phyloP scores from a whole-genome alignment of 2,113 vertebrate genomes.

The Aleadryas rufinucha region DNA sequence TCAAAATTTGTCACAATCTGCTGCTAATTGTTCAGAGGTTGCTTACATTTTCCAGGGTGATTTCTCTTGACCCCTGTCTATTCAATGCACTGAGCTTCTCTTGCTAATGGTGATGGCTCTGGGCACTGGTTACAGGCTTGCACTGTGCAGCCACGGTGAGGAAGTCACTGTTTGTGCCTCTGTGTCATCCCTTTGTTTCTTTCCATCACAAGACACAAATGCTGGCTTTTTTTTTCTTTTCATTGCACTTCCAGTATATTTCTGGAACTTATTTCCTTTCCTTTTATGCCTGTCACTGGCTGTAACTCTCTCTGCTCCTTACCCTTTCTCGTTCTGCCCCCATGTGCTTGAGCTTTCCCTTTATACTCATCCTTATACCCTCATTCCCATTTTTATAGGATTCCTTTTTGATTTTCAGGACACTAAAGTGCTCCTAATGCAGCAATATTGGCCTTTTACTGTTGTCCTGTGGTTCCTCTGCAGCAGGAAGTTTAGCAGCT shows the following conservation, averaged over 20 bases:
- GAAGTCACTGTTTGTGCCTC: background rate
- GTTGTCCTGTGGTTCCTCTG: background rate
- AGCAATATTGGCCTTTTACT: conserved; percentile 17
- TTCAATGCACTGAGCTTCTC: background rate
- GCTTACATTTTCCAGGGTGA: background rate
- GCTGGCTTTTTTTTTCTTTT: background rate
- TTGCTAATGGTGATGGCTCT: accelerated
- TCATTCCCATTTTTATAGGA: conserved; percentile 18
- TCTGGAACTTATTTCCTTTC: background rate
- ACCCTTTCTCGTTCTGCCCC: background rate
- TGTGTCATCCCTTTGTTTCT: background rate
- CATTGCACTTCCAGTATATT: background rate
- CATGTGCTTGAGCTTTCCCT: background rate
- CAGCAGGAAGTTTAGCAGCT: background rate
- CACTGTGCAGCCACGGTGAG: accelerated
- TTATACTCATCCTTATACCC: background rate
- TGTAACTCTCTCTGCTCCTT: background rate
- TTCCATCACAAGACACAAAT: background rate
- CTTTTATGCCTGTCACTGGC: background rate
- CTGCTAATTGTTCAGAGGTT: background rate
- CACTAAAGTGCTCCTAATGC: conserved; percentile 25
- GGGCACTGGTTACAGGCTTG: background rate
- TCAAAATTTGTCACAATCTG: background rate
- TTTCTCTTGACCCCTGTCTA: background rate
- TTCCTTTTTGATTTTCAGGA: conserved; percentile 31